Conservation (phyloP, 2,113 vertebrate genomes). For the Solea solea region DNA sequence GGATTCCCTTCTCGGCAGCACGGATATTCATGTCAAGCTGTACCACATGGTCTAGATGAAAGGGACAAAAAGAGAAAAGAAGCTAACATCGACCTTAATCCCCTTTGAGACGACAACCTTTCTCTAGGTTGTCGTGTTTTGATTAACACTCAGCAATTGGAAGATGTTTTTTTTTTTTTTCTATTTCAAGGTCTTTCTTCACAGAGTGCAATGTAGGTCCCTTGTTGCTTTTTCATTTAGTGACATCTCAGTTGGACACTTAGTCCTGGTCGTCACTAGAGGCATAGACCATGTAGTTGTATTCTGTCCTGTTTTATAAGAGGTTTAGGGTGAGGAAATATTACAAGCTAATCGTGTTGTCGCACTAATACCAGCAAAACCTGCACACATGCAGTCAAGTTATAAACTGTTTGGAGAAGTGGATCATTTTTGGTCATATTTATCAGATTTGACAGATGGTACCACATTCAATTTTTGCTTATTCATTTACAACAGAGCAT, state of each 20-base stretch:
- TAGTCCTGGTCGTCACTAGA: too few relatives aligned
- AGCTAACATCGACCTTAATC: slow-evolving; percentile 29
- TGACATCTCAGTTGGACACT: not conserved
- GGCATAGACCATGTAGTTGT: too few relatives aligned
- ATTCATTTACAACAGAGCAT: too few relatives aligned
- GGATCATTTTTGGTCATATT: too few relatives aligned
- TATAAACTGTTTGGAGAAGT: too few relatives aligned
- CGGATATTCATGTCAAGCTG: slow-evolving; percentile 40
- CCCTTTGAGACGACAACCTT: slow-evolving; percentile 9
- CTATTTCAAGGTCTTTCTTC: slow-evolving; percentile 11
- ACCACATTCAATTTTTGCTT: too few relatives aligned
- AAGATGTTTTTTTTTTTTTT: not conserved
- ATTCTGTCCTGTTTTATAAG: too few relatives aligned
- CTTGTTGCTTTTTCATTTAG: slow-evolving; percentile 2
- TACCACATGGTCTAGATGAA: slow-evolving; percentile 31
- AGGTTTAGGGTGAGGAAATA: too few relatives aligned
- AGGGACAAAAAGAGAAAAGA: slow-evolving; percentile 22
- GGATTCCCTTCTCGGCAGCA: slow-evolving; percentile 19
- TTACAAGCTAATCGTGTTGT: too few relatives aligned
- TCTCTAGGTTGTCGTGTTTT: slow-evolving; percentile 25
- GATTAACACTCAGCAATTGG: slow-evolving; percentile 34
- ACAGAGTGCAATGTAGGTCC: not conserved
- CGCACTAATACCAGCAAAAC: too few relatives aligned
- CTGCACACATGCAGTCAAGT: too few relatives aligned
- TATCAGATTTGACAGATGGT: too few relatives aligned